Percentiles rank a stretch among this genome's conserved stretches.
phyloP scores from a whole-genome alignment of 2,113 vertebrate genomes.

The Melanerpes aurifrons region DNA sequence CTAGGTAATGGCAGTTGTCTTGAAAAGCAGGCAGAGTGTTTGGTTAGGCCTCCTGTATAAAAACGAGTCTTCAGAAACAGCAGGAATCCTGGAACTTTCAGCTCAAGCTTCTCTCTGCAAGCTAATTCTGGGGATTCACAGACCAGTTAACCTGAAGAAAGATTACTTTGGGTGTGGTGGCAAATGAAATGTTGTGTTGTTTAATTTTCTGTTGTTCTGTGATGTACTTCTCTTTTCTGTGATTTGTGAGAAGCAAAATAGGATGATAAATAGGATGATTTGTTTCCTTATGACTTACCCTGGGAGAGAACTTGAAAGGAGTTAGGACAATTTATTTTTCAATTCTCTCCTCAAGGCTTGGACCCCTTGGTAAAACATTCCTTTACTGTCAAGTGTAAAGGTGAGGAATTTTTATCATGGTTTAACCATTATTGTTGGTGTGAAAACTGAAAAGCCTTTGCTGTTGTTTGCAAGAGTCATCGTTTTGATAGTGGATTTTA shows the following conservation, averaged over 20 bases:
- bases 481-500: neutral
- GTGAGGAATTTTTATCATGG: neutral
- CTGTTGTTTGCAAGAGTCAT: neutral
- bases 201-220: neutral
- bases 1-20: neutral
- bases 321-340: neutral
- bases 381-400: neutral
- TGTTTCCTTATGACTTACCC: neutral
- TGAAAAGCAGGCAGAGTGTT: neutral
- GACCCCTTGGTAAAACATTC: neutral
- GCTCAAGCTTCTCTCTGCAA: neutral
- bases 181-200: neutral
- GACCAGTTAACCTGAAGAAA: neutral
- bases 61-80: neutral
- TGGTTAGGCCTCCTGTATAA: neutral
- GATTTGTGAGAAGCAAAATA: neutral
- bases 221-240: neutral
- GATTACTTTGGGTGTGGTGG: neutral
- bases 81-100: neutral
- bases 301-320: neutral
- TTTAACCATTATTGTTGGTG: neutral
- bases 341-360: neutral
- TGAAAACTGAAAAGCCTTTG: neutral
- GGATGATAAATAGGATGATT: neutral
- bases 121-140: neutral